Conservation (phyloP, 2,113 vertebrate species). For the Pipa parva region DNA sequence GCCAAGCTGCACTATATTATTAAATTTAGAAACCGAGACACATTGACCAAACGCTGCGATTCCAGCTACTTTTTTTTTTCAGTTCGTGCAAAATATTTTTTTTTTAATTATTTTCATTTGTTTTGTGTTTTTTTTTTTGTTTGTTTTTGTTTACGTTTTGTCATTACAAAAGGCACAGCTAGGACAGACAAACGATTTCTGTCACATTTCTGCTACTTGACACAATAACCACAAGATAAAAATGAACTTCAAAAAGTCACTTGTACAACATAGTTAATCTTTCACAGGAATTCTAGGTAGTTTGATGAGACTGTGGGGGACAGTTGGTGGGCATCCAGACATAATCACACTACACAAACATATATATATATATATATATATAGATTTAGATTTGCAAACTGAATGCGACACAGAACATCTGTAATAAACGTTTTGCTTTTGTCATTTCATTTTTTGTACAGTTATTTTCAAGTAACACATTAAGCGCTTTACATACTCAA, state of each 20-base stretch:
- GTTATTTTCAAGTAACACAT: constrained; percentile 84
- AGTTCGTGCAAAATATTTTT: constrained; percentile 75
- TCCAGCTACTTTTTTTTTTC: constrained; percentile 70
- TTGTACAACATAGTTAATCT: constrained; percentile 81
- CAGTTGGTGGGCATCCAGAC: constrained; percentile 84
- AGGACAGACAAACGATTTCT: constrained; percentile 83
- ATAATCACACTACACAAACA: constrained; percentile 86
- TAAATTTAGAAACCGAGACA: constrained; percentile 77
- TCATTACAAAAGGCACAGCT: constrained; percentile 81
- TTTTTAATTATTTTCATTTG: neutral
- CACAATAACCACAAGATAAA: constrained; percentile 80
- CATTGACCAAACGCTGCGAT: constrained; percentile 71
- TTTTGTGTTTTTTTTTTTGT: neutral
- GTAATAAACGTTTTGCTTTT: constrained; percentile 62
- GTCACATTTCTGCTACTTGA: constrained; percentile 84
- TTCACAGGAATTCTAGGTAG: constrained; percentile 81
- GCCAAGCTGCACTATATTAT: constrained; percentile 75
- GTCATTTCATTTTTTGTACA: constrained; percentile 59
- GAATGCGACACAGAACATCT: constrained; percentile 85
- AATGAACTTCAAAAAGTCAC: constrained; percentile 74
- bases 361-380: constrained; percentile 85
- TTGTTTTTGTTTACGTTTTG: neutral
- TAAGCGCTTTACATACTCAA: constrained; percentile 79
- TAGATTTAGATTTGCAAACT: constrained; percentile 76
- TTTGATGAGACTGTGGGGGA: constrained; percentile 82